Evolutionary conservation across 2,113 vertebrate genomes (phyloP).

Genomic region (Suricata suricatta): DNA sequence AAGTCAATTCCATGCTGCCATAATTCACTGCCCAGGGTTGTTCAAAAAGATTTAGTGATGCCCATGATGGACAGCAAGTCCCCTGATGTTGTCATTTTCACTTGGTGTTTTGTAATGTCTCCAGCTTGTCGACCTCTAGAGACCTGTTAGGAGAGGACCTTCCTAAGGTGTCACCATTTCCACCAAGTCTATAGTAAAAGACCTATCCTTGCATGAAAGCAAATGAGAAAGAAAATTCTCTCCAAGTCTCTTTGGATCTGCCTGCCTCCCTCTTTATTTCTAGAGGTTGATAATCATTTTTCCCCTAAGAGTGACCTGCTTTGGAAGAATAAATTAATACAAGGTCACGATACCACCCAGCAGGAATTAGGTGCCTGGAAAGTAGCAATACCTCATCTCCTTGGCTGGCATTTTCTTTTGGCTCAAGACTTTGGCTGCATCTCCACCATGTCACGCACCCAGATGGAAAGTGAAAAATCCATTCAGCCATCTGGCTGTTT

Average conservation of each 20-base stretch:
- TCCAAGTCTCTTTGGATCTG: background rate
- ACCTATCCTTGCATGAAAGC: background rate
- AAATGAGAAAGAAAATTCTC: background rate
- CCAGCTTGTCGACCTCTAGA: constrained; percentile 84
- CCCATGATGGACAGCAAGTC: constrained; percentile 86
- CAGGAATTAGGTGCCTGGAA: constrained; percentile 73
- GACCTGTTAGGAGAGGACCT: constrained; percentile 48
- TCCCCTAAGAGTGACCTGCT: constrained; percentile 41
- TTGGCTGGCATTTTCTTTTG: constrained; percentile 81
- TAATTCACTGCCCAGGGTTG: constrained; percentile 89
- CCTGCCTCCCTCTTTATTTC: constrained; percentile 47
- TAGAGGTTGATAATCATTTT: constrained; percentile 7
- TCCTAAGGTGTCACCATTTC: background rate
- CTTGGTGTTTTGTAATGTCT: constrained; percentile 82
- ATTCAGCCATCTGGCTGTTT: constrained; percentile 79
- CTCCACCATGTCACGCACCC: constrained; percentile 78
- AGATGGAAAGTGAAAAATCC: constrained; percentile 80
- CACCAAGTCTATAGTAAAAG: background rate
- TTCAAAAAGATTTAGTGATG: constrained; percentile 88
- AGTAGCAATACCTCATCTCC: constrained; percentile 79
- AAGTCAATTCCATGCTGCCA: constrained; percentile 89
- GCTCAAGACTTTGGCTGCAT: constrained; percentile 75
- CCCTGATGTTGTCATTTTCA: constrained; percentile 85
- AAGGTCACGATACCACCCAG: constrained; percentile 66
- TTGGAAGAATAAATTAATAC: constrained; percentile 56